Conservation (phyloP, 2,888 invertebrate species). For the Coleophora deauratella region DNA sequence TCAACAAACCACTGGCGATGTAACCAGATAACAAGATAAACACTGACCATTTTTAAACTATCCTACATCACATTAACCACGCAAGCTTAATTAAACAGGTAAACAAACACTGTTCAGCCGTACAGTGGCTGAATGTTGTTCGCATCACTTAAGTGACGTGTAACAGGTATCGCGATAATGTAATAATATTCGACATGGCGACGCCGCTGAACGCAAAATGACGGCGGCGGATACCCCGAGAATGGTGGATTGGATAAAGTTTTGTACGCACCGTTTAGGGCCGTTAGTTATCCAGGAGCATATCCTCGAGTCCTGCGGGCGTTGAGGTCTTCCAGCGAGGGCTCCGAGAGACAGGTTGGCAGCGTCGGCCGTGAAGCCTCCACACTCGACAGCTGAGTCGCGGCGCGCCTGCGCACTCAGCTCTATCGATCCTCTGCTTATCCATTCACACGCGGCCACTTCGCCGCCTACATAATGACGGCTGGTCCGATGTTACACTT, state of each 20-base stretch:
- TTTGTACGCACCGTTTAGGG: slow-evolving; percentile 57
- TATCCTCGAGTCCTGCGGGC: slow-evolving; percentile 41
- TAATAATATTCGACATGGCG: slow-evolving; percentile 31
- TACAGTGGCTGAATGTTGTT: slow-evolving; percentile 32
- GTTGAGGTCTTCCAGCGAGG: slow-evolving; percentile 40
- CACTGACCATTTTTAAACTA: background rate
- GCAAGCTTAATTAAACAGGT: slow-evolving; percentile 24
- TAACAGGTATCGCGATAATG: slow-evolving; percentile 50
- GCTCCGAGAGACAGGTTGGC: slow-evolving; percentile 42
- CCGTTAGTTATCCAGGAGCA: slow-evolving; percentile 45
- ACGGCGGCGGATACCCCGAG: background rate
- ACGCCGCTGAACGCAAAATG: slow-evolving; percentile 9
- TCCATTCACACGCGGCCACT: slow-evolving; percentile 61
- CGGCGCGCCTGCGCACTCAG: slow-evolving; percentile 58
- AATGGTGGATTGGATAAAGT: slow-evolving; percentile 1
- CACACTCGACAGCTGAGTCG: slow-evolving; percentile 45
- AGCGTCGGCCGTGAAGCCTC: slow-evolving; percentile 37
- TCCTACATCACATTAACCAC: background rate
- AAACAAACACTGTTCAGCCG: slow-evolving; percentile 46
- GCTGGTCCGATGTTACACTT: slow-evolving; percentile 47
- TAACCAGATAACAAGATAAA: too few species aligned
- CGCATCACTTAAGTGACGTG: slow-evolving; percentile 23
- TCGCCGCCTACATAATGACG: slow-evolving; percentile 59
- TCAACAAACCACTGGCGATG: too few species aligned
- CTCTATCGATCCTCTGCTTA: slow-evolving; percentile 57